These are phyloP conservation scores for Lepilemur ruficaudatus DNA, from an alignment of 2,797 vertebrate species.

Conservation along the genomic window DNA sequence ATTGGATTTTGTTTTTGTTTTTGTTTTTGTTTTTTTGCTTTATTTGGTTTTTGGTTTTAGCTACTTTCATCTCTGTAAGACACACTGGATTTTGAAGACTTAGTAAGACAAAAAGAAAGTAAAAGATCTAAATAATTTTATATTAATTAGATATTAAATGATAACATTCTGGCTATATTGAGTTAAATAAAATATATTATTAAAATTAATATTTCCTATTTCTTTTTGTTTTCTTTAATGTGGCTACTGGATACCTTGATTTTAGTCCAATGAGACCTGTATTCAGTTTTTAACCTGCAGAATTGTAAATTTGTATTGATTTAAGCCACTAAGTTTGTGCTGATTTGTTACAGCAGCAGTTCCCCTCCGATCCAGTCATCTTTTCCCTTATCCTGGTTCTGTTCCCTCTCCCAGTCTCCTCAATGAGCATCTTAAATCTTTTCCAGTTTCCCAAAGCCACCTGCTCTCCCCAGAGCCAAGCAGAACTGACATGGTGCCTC, in stretches of 20 bases:
- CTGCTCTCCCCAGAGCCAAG: not conserved
- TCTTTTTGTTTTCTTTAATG: not conserved
- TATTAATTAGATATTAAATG: not conserved
- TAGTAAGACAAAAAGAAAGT: not conserved
- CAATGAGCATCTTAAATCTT: not conserved
- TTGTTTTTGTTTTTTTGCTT: too few species aligned
- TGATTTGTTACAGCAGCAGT: not conserved
- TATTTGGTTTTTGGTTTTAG: too few species aligned
- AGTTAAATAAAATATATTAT: not conserved
- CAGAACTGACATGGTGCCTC: not conserved
- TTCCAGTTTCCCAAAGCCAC: not conserved
- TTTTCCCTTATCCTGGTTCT: not conserved
- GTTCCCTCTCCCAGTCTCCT: not conserved
- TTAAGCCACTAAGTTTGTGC: not conserved
- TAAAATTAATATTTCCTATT: conserved; percentile 16
- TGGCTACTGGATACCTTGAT: not conserved
- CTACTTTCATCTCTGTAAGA: not conserved
- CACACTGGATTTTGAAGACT: not conserved
- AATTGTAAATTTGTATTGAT: not conserved
- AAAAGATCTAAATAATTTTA: not conserved
- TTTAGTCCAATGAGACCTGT: not conserved
- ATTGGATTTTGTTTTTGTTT: not conserved
- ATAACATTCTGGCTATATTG: not conserved
- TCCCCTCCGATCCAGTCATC: not conserved
- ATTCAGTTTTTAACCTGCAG: not conserved